Evolutionary conservation across 2,888 invertebrate genomes (phyloP).

Genomic region (Unio delphinus): DNA sequence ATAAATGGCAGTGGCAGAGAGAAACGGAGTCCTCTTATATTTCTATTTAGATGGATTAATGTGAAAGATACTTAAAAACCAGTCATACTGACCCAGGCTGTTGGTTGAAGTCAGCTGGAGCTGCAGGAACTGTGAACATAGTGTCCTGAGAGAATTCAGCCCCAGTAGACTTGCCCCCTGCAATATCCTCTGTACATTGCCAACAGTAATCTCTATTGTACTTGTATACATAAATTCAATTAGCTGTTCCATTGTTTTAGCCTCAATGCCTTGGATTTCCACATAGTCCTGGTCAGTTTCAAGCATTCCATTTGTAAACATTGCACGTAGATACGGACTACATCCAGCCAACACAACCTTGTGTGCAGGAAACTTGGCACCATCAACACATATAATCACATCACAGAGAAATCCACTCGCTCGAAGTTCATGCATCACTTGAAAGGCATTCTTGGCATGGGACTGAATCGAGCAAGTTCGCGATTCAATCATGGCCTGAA

Average conservation of each 20-base stretch:
- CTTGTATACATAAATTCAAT: conserved; percentile 69
- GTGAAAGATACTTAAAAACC: too few relatives aligned
- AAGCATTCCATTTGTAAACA: conserved; percentile 70
- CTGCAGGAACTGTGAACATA: conserved; percentile 66
- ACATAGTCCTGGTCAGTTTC: conserved; percentile 62
- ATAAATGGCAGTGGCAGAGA: too few relatives aligned
- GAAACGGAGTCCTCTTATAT: too few relatives aligned
- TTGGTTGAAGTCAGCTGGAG: conserved; percentile 65
- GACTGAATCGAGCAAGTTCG: conserved; percentile 60
- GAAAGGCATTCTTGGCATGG: conserved; percentile 62
- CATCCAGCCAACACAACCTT: conserved; percentile 67
- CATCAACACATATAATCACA: conserved; percentile 60
- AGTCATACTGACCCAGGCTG: conserved; percentile 59
- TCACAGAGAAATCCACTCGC: conserved; percentile 61
- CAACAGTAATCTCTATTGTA: conserved; percentile 62
- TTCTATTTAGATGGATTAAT: too few relatives aligned
- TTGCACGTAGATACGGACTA: conserved; percentile 67
- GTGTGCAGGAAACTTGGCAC: conserved; percentile 63
- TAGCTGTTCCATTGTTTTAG: conserved; percentile 60
- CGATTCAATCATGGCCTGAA: conserved; percentile 60
- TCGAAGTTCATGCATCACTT: conserved; percentile 65
- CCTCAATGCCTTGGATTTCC: conserved; percentile 64
- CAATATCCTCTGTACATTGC: conserved; percentile 66
- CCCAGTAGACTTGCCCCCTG: conserved; percentile 67
- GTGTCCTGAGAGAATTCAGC: conserved; percentile 55